A percentile compares a stretch with the other conserved stretches of the same genome.
Conservation (phyloP, 2,888 invertebrate genomes). For the Scaptomyza flava region DNA sequence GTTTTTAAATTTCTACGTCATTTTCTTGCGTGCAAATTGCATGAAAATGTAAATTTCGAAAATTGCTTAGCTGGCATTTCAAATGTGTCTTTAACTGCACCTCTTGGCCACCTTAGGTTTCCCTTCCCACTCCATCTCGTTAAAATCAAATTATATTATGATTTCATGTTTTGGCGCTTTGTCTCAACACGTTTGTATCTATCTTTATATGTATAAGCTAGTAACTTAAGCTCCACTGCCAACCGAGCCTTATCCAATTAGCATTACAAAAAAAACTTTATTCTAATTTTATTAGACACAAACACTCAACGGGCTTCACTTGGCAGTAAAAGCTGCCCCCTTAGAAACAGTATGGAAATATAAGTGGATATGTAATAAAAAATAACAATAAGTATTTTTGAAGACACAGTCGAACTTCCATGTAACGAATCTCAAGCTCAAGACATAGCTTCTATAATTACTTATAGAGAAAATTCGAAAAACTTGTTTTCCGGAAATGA, state of each 20-base stretch:
- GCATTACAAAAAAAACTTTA: slow-evolving; percentile 35
- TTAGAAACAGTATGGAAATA: neutral
- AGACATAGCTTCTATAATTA: too few species aligned
- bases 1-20: slow-evolving; percentile 44
- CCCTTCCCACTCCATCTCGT: slow-evolving; percentile 30
- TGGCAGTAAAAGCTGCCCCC: slow-evolving; percentile 4
- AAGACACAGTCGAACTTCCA: too few species aligned
- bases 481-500: too few species aligned
- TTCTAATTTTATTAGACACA: slow-evolving; percentile 59
- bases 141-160: slow-evolving; percentile 69
- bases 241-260: slow-evolving; percentile 65
- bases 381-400: neutral
- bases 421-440: too few species aligned
- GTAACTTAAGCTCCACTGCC: neutral
- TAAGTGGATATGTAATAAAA: neutral
- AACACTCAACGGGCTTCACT: slow-evolving; percentile 67
- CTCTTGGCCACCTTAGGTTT: slow-evolving; percentile 6
- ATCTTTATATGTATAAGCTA: too few species aligned
- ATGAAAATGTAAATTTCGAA: slow-evolving; percentile 63
- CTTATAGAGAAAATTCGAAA: too few species aligned
- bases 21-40: slow-evolving; percentile 65
- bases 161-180: slow-evolving; percentile 74
- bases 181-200: slow-evolving; percentile 37
- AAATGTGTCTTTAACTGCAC: slow-evolving; percentile 18
- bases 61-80: slow-evolving; percentile 36